These are phyloP conservation scores for Hedychridium roseum DNA, from an alignment of 2,888 invertebrate genomes.

Conservation along the genomic window DNA sequence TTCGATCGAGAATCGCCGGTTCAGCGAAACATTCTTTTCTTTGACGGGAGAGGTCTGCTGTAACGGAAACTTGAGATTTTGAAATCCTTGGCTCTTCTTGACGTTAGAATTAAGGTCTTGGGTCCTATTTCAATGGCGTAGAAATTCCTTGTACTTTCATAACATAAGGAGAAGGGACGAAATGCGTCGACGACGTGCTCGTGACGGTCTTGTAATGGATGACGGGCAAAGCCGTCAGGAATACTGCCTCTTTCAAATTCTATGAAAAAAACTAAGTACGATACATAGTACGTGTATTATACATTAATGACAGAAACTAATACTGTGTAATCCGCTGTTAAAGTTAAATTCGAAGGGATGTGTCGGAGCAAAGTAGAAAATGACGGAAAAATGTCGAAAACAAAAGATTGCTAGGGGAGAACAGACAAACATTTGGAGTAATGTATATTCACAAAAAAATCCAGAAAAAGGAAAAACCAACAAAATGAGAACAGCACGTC, in stretches of 20 bases:
- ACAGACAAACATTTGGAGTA: slow-evolving; percentile 1
- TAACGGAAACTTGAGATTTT: too few relatives aligned
- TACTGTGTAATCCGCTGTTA: slow-evolving; percentile 14
- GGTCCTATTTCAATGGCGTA: slow-evolving; percentile 39
- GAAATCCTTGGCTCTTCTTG: too few relatives aligned
- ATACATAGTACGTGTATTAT: slow-evolving; percentile 29
- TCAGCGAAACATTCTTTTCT: slow-evolving; percentile 2
- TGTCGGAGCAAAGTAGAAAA: slow-evolving; percentile 7
- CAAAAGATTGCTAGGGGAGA: neutral
- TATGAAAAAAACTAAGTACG: slow-evolving; percentile 26
- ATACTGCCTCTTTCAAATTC: slow-evolving; percentile 47
- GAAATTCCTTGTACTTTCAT: neutral
- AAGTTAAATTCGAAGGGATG: slow-evolving; percentile 11
- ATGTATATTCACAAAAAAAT: slow-evolving; percentile 20
- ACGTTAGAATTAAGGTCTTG: too few relatives aligned
- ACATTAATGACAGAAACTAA: slow-evolving; percentile 16
- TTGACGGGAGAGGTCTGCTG: too few relatives aligned
- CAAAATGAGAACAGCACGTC: slow-evolving; percentile 26
- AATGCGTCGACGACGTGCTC: slow-evolving; percentile 9
- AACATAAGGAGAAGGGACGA: neutral
- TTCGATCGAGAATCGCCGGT: slow-evolving; percentile 1
- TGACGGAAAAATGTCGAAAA: neutral
- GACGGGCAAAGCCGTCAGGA: slow-evolving; percentile 31
- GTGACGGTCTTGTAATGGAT: slow-evolving; percentile 20
- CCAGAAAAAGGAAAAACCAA: slow-evolving; percentile 9